Evolutionary conservation across 2,797 vertebrate species (phyloP).

Genomic region (Peromyscus nudipes): DNA sequence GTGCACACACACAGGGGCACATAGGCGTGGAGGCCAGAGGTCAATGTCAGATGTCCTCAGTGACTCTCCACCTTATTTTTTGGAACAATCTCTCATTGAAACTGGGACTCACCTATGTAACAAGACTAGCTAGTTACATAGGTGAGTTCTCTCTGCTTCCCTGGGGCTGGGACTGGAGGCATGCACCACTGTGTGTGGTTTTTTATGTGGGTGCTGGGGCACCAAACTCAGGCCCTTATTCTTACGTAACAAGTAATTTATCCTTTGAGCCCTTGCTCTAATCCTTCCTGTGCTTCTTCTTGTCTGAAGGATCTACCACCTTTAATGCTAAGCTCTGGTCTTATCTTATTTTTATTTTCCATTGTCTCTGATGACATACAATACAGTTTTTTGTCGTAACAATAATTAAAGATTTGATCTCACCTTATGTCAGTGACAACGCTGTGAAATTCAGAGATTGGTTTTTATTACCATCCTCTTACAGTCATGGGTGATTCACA

Average conservation of each 20-base stretch:
- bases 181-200: too few relatives aligned
- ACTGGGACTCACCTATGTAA: background rate
- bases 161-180: background rate
- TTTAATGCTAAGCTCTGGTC: background rate
- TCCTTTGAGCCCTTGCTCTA: too few relatives aligned
- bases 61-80: background rate
- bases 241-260: background rate
- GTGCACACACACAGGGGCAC: too few relatives aligned
- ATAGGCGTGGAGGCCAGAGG: background rate
- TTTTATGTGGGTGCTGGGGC: background rate
- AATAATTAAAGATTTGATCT: background rate
- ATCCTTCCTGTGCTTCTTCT: background rate
- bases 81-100: background rate
- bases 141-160: background rate
- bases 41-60: background rate
- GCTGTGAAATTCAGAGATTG: background rate
- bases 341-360: conserved; percentile 28
- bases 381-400: background rate
- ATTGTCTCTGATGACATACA: background rate
- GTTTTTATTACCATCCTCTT: background rate
- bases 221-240: background rate
- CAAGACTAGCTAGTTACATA: background rate
- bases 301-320: background rate
- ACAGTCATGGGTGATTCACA: background rate
- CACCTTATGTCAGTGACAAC: background rate